A percentile compares a stretch with the other conserved stretches of the same genome.
Evolutionary conservation across 2,113 vertebrate genomes (phyloP).

Genomic region (Eulemur rufifrons): DNA sequence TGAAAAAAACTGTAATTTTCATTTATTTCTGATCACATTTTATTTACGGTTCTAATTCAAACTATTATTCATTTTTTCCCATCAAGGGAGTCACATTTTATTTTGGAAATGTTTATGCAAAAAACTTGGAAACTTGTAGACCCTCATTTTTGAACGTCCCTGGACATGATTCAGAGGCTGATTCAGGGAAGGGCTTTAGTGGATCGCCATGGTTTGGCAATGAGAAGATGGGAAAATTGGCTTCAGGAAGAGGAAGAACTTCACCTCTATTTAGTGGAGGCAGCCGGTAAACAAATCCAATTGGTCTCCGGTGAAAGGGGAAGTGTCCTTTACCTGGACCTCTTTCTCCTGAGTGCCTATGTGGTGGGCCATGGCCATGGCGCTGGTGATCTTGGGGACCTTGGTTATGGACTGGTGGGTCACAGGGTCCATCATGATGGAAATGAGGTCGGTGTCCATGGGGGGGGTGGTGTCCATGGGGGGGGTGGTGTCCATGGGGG

Average conservation of each 20-base stretch:
- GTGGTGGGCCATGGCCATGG: not conserved
- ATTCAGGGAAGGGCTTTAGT: constrained; percentile 66
- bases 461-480: not conserved
- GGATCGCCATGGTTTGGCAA: not conserved
- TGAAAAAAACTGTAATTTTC: constrained; percentile 8
- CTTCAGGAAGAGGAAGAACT: constrained; percentile 76
- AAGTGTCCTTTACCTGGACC: constrained; percentile 36
- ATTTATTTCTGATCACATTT: constrained; percentile 31
- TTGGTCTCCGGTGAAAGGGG: not conserved
- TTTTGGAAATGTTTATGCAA: constrained; percentile 41
- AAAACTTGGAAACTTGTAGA: constrained; percentile 74
- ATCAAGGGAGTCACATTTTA: constrained; percentile 20
- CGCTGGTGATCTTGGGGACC: not conserved
- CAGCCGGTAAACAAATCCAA: constrained; percentile 65
- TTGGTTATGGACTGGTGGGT: constrained; percentile 35
- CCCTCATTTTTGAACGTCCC: constrained; percentile 64
- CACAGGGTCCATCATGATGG: constrained; percentile 50
- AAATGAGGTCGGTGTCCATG: not conserved
- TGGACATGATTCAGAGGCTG: constrained; percentile 74
- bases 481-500: not conserved
- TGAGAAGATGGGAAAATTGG: constrained; percentile 73
- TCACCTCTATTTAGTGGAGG: constrained; percentile 72
- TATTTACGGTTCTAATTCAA: constrained; percentile 25
- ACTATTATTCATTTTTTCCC: constrained; percentile 36
- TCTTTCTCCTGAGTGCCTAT: not conserved